These are phyloP conservation scores for Polypedilum pembai DNA, from an alignment of 1,140 invertebrate genomes.

Conservation along the genomic window DNA sequence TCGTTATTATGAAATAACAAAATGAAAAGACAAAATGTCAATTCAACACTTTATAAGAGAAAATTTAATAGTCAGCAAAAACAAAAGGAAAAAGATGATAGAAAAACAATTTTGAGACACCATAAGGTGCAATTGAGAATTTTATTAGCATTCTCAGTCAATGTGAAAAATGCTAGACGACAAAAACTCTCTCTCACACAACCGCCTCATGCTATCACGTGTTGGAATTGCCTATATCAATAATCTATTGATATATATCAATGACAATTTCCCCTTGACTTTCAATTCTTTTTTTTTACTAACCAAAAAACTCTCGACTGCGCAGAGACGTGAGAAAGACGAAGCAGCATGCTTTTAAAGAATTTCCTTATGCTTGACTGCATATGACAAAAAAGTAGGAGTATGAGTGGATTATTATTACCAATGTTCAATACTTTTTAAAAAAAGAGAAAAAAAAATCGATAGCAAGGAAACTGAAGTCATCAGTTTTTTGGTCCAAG, in stretches of 20 bases:
- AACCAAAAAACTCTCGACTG: not conserved
- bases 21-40: not conserved
- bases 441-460: not conserved
- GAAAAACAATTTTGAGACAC: not conserved
- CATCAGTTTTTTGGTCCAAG: not conserved
- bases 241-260: not conserved
- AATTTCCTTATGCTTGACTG: not conserved
- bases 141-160: slow-evolving; percentile 18
- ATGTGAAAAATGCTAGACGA: slow-evolving; percentile 12
- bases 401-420: too few relatives aligned
- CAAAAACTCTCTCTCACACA: not conserved
- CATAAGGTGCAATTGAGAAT: slow-evolving; percentile 8
- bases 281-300: not conserved
- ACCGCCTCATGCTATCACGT: not conserved
- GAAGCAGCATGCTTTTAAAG: not conserved
- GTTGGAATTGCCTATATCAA: slow-evolving; percentile 1
- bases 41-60: not conserved
- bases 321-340: not conserved
- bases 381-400: not conserved
- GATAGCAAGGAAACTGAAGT: not conserved
- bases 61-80: not conserved
- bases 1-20: not conserved
- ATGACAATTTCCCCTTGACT: slow-evolving; percentile 15
- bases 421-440: too few relatives aligned
- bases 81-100: not conserved